These are phyloP conservation scores for Rattus rattus DNA, from an alignment of 2,113 vertebrate genomes.

Conservation along the genomic window DNA sequence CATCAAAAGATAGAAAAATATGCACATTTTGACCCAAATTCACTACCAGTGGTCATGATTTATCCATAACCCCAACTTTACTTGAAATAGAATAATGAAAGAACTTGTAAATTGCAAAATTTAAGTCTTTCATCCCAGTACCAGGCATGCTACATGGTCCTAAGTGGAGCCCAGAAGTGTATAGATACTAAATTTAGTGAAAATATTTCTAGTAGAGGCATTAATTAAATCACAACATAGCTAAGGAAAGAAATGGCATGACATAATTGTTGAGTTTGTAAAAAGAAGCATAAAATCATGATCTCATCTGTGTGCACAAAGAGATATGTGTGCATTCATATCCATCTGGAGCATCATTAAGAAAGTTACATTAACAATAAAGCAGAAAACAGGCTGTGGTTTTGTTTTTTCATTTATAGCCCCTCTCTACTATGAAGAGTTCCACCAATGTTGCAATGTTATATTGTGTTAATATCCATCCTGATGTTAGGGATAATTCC, in stretches of 20 bases:
- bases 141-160: too few relatives aligned
- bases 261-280: background rate
- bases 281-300: background rate
- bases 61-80: background rate
- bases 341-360: background rate
- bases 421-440: background rate
- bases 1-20: slow-evolving; percentile 28
- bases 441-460: background rate
- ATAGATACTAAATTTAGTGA: background rate
- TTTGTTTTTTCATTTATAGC: background rate
- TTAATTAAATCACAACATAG: background rate
- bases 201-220: background rate
- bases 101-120: background rate
- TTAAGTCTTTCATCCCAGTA: background rate
- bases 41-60: background rate
- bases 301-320: background rate
- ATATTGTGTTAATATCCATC: background rate
- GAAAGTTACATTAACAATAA: background rate
- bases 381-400: background rate
- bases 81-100: background rate
- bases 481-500: background rate
- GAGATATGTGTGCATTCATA: background rate
- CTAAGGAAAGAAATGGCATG: background rate
- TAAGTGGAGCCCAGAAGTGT: background rate
- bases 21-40: background rate